phyloP scores from a whole-genome alignment of 2,113 vertebrate species.

The Spermophilus dauricus region DNA sequence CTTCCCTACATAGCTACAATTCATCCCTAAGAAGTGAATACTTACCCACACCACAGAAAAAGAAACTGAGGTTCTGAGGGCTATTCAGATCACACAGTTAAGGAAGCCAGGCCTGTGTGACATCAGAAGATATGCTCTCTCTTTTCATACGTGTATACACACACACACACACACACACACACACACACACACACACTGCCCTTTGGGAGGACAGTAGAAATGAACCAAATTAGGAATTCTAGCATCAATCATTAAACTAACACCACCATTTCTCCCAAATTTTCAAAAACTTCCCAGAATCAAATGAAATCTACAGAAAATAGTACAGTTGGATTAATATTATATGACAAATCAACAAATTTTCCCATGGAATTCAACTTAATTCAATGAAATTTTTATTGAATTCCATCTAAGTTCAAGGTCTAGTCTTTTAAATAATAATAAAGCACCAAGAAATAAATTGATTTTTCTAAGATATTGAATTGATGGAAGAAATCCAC shows the following conservation, averaged over 20 bases:
- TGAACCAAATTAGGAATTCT: not conserved
- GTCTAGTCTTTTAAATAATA: not conserved
- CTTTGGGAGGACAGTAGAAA: conserved; percentile 62
- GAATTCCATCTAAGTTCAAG: not conserved
- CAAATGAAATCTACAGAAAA: conserved; percentile 34
- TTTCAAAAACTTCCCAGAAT: conserved; percentile 45
- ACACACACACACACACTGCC: not conserved
- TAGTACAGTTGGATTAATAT: not conserved
- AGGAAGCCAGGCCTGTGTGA: not conserved
- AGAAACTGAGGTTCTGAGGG: not conserved
- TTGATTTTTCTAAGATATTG: not conserved
- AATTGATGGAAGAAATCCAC: not conserved
- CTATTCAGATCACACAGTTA: not conserved
- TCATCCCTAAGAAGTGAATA: not conserved
- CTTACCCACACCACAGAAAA: not conserved
- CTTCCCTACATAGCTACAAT: not conserved
- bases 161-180: not conserved
- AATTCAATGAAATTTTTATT: not conserved
- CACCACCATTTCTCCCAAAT: not conserved
- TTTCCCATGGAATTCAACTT: not conserved
- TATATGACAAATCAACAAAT: not conserved
- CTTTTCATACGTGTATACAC: not conserved
- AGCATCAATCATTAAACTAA: not conserved
- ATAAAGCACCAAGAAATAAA: not conserved
- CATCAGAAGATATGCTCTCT: not conserved